phyloP scores from a whole-genome alignment of 2,113 vertebrate species.

The Stictonetta naevosa region DNA sequence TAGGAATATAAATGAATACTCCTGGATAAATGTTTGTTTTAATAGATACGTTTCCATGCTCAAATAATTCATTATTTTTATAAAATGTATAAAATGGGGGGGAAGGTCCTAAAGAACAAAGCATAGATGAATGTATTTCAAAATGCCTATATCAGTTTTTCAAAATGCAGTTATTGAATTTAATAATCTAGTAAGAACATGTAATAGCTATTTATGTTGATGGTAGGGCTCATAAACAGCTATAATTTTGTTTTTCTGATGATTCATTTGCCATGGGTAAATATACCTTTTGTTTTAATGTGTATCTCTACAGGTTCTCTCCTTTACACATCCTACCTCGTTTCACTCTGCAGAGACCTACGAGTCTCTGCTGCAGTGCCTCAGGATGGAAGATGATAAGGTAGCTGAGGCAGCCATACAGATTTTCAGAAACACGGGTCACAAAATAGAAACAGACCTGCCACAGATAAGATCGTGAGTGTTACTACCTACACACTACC shows the following conservation, averaged over 20 bases:
- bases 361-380: slow-evolving; percentile 97
- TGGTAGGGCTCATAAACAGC: background rate
- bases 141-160: background rate
- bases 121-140: background rate
- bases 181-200: background rate
- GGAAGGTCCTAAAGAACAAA: background rate
- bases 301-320: slow-evolving; percentile 86
- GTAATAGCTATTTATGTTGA: background rate
- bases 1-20: background rate
- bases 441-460: slow-evolving; percentile 97
- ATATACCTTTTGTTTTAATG: background rate
- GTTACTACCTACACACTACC: background rate
- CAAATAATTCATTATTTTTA: background rate
- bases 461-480: slow-evolving; percentile 98
- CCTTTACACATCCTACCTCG: slow-evolving; percentile 97
- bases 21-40: background rate
- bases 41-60: background rate
- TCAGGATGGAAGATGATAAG: slow-evolving; percentile 99
- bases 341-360: slow-evolving; percentile 99
- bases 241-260: background rate
- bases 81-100: background rate
- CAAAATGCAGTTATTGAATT: background rate
- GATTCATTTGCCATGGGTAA: background rate
- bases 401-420: slow-evolving; percentile 98
- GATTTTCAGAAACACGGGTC: slow-evolving; percentile 98